A percentile compares a stretch with the other conserved stretches of the same genome.
These are phyloP conservation scores for Volucella inanis DNA, from an alignment of 2,888 invertebrate genomes.

Conservation along the genomic window DNA sequence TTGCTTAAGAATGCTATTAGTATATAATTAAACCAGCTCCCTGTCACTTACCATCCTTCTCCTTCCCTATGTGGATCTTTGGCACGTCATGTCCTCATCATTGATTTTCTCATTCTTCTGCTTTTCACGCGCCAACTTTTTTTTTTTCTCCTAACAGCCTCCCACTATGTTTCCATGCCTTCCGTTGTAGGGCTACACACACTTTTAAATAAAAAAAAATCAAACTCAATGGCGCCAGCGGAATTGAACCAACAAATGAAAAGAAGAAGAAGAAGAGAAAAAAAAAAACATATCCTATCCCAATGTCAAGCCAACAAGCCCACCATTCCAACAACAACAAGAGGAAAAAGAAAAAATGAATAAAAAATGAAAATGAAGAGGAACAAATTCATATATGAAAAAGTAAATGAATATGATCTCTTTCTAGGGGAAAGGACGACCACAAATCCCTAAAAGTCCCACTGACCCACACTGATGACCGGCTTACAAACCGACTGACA, in stretches of 20 bases:
- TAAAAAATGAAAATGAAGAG: constrained; percentile 20
- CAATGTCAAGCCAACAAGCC: not conserved
- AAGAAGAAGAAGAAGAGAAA: not conserved
- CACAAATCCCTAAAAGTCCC: no score
- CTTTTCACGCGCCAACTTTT: not conserved
- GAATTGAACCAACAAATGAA: constrained; percentile 41
- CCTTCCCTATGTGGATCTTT: constrained; percentile 39
- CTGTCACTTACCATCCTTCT: constrained; percentile 33
- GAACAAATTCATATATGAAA: constrained; percentile 22
- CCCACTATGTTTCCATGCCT: constrained; percentile 2
- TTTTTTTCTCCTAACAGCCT: not conserved
- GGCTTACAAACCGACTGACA: not conserved
- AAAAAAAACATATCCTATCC: not conserved
- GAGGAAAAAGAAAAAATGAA: constrained; percentile 15
- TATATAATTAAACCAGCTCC: constrained; percentile 38
- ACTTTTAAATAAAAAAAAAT: constrained; percentile 62
- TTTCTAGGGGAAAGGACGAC: not conserved
- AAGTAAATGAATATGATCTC: not conserved
- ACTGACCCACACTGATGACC: not conserved
- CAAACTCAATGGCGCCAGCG: constrained; percentile 59
- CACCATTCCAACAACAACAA: no score
- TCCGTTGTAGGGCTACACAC: constrained; percentile 18
- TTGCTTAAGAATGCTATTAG: constrained; percentile 24
- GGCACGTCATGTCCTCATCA: constrained; percentile 43
- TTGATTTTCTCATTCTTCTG: constrained; percentile 47